A percentile compares a stretch with the other conserved stretches of the same genome.
Evolutionary conservation across 37 sponge, comb jelly and placozoan species (phyloP).

Genomic region (Mnemiopsis leidyi): DNA sequence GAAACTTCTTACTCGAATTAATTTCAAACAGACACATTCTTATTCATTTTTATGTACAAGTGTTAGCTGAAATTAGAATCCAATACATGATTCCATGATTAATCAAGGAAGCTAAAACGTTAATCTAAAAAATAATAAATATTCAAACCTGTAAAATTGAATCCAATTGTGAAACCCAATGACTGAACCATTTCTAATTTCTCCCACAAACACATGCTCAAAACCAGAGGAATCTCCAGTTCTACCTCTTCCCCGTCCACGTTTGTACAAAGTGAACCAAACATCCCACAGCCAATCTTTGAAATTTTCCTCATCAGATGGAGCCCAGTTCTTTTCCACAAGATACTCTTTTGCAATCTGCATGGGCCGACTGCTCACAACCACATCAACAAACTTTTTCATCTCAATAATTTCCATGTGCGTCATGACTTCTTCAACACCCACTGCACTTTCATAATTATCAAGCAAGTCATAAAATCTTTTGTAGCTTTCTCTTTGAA

Average conservation of each 20-base stretch:
- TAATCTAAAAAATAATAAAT: no score
- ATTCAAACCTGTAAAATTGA: slow-evolving; percentile 75
- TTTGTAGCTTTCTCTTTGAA: slow-evolving; percentile 75
- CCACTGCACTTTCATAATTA: slow-evolving; percentile 80
- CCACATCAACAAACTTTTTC: slow-evolving; percentile 77
- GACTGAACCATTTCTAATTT: slow-evolving; percentile 75
- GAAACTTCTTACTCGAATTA: no score
- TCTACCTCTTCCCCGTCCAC: slow-evolving; percentile 59
- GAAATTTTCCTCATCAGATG: slow-evolving; percentile 69
- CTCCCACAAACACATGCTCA: slow-evolving; percentile 97
- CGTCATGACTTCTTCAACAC: slow-evolving; percentile 76
- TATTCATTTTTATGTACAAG: no score
- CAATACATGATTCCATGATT: no score
- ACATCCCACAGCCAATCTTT: slow-evolving; percentile 82
- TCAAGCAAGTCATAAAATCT: slow-evolving; percentile 84
- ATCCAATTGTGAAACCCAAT: slow-evolving; percentile 97
- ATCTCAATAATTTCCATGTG: slow-evolving; percentile 80
- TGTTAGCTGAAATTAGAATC: no score
- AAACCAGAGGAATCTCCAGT: slow-evolving; percentile 86
- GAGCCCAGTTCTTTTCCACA: slow-evolving; percentile 71
- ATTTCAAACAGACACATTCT: no score
- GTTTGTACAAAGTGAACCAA: slow-evolving; percentile 85
- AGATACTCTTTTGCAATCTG: slow-evolving; percentile 69
- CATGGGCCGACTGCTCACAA: slow-evolving; percentile 70
- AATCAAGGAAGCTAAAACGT: no score